Evolutionary conservation across 2,888 invertebrate genomes (phyloP).

Genomic region (Tromatobia lineatoria): DNA sequence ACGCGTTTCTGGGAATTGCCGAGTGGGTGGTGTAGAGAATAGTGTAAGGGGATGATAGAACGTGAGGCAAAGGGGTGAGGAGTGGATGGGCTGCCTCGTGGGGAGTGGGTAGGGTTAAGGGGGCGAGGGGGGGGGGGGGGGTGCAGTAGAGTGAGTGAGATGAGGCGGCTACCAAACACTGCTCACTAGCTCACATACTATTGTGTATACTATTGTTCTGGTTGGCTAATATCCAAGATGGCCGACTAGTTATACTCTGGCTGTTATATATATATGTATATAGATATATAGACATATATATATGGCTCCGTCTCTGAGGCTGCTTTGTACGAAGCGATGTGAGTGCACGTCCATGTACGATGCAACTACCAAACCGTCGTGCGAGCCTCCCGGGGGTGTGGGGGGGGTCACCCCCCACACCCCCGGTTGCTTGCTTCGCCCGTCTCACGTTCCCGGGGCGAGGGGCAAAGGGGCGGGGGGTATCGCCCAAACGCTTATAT

Average conservation of each 20-base stretch:
- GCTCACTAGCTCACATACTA: conserved; percentile 81
- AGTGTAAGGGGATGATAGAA: conserved; percentile 66
- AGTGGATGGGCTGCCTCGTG: conserved; percentile 50
- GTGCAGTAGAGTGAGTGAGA: conserved; percentile 63
- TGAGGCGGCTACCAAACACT: conserved; percentile 79
- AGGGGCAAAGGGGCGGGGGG: not conserved
- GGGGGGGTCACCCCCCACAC: not conserved
- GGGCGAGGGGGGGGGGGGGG: conserved; percentile 38
- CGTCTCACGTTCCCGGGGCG: conserved; percentile 25
- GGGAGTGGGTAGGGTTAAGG: conserved; percentile 40
- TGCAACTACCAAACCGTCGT: conserved; percentile 62
- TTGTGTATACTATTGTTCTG: conserved; percentile 85
- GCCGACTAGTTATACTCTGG: conserved; percentile 82
- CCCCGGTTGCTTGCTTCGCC: conserved; percentile 4
- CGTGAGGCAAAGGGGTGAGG: conserved; percentile 59
- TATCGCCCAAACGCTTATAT: conserved; percentile 56
- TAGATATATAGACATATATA: not conserved
- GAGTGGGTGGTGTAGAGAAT: conserved; percentile 59
- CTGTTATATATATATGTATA: not conserved
- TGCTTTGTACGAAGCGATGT: conserved; percentile 33
- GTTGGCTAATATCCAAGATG: conserved; percentile 85
- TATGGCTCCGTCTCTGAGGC: conserved; percentile 33
- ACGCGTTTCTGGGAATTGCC: conserved; percentile 61
- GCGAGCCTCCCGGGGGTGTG: no score
- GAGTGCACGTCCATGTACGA: conserved; percentile 49